phyloP scores from a whole-genome alignment of 2,888 invertebrate species.

The Drosophila mercatorum region DNA sequence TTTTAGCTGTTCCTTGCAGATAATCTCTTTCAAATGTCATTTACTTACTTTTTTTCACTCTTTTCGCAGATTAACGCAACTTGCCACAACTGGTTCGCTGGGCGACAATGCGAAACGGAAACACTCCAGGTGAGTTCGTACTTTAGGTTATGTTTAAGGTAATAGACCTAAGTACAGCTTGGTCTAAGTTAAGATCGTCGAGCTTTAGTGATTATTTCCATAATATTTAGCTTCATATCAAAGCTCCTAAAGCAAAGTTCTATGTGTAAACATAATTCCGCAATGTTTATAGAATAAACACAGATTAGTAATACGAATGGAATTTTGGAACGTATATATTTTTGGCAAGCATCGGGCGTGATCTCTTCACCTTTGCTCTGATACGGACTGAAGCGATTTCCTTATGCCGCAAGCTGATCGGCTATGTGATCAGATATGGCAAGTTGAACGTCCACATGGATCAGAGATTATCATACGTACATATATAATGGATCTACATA shows the following conservation, averaged over 20 bases:
- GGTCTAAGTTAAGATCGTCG: no score
- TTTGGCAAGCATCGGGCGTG: not conserved
- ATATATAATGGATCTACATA: not conserved
- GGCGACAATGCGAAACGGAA: constrained; percentile 64
- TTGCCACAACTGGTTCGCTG: constrained; percentile 57
- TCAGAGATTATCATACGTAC: not conserved
- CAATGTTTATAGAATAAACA: constrained; percentile 5
- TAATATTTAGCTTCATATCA: no score
- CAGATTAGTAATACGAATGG: constrained; percentile 16
- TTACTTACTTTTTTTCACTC: not conserved
- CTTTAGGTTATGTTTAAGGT: not conserved
- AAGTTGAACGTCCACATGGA: constrained; percentile 20
- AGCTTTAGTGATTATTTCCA: no score
- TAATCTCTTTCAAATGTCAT: not conserved
- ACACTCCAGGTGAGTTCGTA: constrained; percentile 60
- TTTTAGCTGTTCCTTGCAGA: not conserved
- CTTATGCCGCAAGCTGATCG: not conserved
- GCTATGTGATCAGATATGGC: constrained; percentile 1
- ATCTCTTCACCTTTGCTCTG: constrained; percentile 12
- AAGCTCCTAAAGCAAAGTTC: no score
- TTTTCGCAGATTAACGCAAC: constrained; percentile 54
- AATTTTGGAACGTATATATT: constrained; percentile 3
- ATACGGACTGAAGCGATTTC: constrained; percentile 16
- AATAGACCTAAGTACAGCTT: not conserved
- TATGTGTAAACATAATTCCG: no score